phyloP scores from a whole-genome alignment of 2,113 vertebrate genomes.

The Marcusenius ussheri region DNA sequence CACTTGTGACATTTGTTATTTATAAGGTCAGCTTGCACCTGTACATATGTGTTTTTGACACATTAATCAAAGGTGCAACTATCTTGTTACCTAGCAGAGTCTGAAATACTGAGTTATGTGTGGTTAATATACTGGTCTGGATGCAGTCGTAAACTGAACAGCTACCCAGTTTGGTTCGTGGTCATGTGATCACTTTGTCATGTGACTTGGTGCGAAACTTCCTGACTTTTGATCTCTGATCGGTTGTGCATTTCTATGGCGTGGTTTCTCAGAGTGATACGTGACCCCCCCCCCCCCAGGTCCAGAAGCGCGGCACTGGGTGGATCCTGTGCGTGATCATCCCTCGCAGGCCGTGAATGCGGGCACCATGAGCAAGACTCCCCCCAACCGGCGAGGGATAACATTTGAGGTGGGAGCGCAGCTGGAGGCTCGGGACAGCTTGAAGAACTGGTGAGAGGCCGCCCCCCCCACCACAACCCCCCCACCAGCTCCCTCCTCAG shows the following conservation, averaged over 20 bases:
- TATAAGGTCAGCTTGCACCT: background rate
- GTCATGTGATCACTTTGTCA: background rate
- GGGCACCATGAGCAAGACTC: slow-evolving; percentile 90
- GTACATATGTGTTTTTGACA: background rate
- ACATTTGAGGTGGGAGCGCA: slow-evolving; percentile 97
- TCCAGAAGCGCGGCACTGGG: background rate
- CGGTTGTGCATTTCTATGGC: background rate
- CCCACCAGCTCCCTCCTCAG: background rate
- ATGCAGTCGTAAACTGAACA: background rate
- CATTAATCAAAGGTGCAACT: background rate
- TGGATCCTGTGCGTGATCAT: background rate
- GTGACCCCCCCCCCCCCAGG: background rate
- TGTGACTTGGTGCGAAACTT: background rate
- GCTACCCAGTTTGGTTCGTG: background rate
- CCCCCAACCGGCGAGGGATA: slow-evolving; percentile 97
- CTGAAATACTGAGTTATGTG: background rate
- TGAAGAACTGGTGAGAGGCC: slow-evolving; percentile 90
- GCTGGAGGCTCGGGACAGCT: slow-evolving; percentile 94
- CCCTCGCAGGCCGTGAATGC: slow-evolving; percentile 46
- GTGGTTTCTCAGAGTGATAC: background rate
- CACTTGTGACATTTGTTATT: background rate
- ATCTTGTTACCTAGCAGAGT: background rate
- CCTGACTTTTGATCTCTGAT: background rate
- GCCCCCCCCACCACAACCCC: slow-evolving; percentile 34
- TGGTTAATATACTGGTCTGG: background rate